Evolutionary conservation across 1,140 invertebrate species (phyloP), one percentile per base, ranked within the genome.

Genomic region (Copidosoma floridanum): DNA sequence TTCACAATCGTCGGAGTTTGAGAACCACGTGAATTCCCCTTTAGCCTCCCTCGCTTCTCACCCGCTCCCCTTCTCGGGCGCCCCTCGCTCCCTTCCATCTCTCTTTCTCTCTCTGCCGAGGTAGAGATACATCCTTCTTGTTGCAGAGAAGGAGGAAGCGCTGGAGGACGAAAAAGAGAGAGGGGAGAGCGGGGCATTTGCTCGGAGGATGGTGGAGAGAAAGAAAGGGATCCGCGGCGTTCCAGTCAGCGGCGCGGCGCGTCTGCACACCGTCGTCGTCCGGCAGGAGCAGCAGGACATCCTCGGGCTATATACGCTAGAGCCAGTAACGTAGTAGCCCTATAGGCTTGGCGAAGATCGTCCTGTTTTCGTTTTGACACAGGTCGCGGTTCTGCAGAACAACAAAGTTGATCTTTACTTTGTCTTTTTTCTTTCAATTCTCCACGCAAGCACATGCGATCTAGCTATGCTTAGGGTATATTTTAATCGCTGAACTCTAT

Each of bases 321-420:
- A n/a, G n/a, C n/a, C n/a, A n/a, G n/a, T n/a, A n/a, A n/a, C n/a
- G n/a, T n/a, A 61, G 51, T 57, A 68, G 65, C 56, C 41, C 64
- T 47, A 61, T 63, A 43, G 4, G 43, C 43, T 11, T 12, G 12
- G 43, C 43, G 43, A 23, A 24, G 12, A 24, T 10, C 23, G 65
- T 61, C 44, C 57, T 51, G 66, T 71, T 70, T 68, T 64, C 69
- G 71, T 74, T 74, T 66, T 74, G 67, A 69, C 71, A 72, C 71
- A 69, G 69, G 70, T 75, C 72, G 72, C 65, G 71, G 68, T 72
- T 62, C 68, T 66, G 26, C n/a, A 20, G 4, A n/a, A n/a, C n/a
- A n/a, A n/a, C n/a, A n/a, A n/a, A n/a, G n/a, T n/a, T n/a, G n/a
- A n/a, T n/a, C n/a, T n/a, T n/a, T n/a, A n/a, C n/a, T n/a, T n/a